Evolutionary conservation across 1,140 invertebrate species (phyloP), one percentile per base, ranked within the genome.

Genomic region (Atta cephalotes): DNA sequence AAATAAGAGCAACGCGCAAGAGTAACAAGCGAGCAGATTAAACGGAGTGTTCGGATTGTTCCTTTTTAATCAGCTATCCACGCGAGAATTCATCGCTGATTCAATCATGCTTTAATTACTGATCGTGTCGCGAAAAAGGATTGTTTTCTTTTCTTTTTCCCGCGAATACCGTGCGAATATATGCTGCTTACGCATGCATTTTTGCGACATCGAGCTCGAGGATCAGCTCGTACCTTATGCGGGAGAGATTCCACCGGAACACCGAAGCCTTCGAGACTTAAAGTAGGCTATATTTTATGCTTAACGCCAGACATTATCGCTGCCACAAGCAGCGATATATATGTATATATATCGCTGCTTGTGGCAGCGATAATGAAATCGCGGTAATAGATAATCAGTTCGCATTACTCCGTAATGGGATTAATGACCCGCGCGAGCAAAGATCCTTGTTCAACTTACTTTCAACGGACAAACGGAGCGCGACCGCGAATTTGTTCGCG

Each of bases 311-410:
- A 74, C 68, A 56, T 84, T 76, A 77, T 77, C 53, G 86, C 45
- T n/a, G 56, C 78, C 60, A 51, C n/a, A 28, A 53, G 7, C 28
- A 16, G 66, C n/a, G 66, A 49, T 25, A 16, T 49, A 7, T 25
- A 25, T 25, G 39, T 78, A 60, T 21, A 21, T 21, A 21, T 21
- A 21, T 21, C 21, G 21, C 21, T 21, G 21, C 21, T 21, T 21
- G 21, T 21, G 21, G 21, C 21, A 21, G 21, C 21, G 21, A 21
- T 21, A 58, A 82, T 82, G 25, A 82, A 82, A 74, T 74, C 53
- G 25, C 56, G 35, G 53, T 82, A 60, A 82, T 62, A 82, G 80
- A 82, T 82, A 60, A 82, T 82, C 80, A 58, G 68, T 58, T 71
- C 31, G 21, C 35, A 62, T 62, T 82, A 74, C 78, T 56, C 63